Evolutionary conservation across 2,113 vertebrate genomes (phyloP), one percentile per base, ranked within the genome.

Genomic region (Okapia johnstoni): DNA sequence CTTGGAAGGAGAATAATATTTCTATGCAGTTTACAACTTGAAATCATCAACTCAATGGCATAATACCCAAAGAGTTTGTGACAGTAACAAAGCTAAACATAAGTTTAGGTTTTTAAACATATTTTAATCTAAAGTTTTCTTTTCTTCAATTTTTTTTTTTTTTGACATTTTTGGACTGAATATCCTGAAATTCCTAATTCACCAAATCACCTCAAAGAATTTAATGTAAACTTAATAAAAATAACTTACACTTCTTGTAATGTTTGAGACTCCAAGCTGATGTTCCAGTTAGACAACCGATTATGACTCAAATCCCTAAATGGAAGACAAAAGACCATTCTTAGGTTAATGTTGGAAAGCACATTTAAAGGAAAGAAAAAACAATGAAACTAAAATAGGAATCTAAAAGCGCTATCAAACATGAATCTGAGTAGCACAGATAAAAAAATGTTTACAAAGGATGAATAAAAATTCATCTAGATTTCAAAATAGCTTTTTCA

Each of bases 191-290:
- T 73, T 93, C 55, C 58, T 46, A 93, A 84, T 40, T 46, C 84
- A 80, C 50, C 70, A 92, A 61, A 70, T 96, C 58, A 96, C 15
- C 55, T 90, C 40, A 76, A 92, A 66, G 2, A 97, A 83, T 83
- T 81, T 85, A 96, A 94, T 76, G 52, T 66, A 95, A 70, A 57
- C 57, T 88, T 88, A 96, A 88, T 88, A 91, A 97, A 85, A 95
- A 90, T 89, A 96, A 98, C 99, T 99, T 99, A 99, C 99, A 99
- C 99, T 99, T 99, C 99, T 96, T 99, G 98, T 57, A 99, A 98
- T 0, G 96, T 98, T 88, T 97, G 97, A 55, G 95, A 98, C 66
- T 98, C 98, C 76, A 99, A 97, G 97, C 98, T 98, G 96, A 98
- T 96, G 92, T 98, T 99, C 98, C 99, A 99, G 89, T 99, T 98